Percentiles rank a stretch among this genome's conserved stretches.
phyloP scores from a whole-genome alignment of 2,888 invertebrate species.

The Spialia ferax region DNA sequence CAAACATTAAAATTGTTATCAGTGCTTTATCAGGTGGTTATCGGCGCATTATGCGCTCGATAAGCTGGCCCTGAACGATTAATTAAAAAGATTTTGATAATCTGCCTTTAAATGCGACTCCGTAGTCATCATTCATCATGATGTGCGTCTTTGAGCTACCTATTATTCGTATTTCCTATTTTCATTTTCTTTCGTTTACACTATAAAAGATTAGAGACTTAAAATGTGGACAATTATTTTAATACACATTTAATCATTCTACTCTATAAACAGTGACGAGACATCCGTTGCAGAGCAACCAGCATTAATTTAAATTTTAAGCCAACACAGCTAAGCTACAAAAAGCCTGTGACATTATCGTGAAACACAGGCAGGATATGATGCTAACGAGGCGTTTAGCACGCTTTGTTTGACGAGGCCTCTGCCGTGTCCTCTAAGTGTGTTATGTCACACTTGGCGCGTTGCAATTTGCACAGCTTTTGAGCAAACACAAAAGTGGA shows the following conservation, averaged over 20 bases:
- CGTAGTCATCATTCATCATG: slow-evolving; percentile 1
- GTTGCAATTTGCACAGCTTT: slow-evolving; percentile 39
- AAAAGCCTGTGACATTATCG: background rate
- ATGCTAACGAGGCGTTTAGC: slow-evolving; percentile 29
- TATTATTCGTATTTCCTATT: no score
- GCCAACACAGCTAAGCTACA: background rate
- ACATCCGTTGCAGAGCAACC: no score
- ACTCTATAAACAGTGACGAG: no score
- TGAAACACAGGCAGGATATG: slow-evolving; percentile 2
- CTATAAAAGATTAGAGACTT: no score
- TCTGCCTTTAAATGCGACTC: slow-evolving; percentile 6
- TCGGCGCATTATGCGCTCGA: slow-evolving; percentile 24
- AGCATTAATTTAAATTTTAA: background rate
- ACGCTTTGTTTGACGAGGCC: slow-evolving; percentile 20
- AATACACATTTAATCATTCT: no score
- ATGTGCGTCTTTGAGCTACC: no score
- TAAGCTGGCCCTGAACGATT: slow-evolving; percentile 16
- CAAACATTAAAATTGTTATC: slow-evolving; percentile 26
- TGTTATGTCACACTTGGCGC: slow-evolving; percentile 32
- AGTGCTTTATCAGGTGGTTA: slow-evolving; percentile 21
- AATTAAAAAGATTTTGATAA: slow-evolving; percentile 16
- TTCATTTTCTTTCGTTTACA: no score
- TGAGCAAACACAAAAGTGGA: slow-evolving; percentile 46
- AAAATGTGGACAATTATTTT: no score
- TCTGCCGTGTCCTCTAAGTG: slow-evolving; percentile 30